Percentiles rank a stretch among this genome's conserved stretches.
Conservation (phyloP, 2,888 invertebrate genomes). For the Spilarctia lutea region DNA sequence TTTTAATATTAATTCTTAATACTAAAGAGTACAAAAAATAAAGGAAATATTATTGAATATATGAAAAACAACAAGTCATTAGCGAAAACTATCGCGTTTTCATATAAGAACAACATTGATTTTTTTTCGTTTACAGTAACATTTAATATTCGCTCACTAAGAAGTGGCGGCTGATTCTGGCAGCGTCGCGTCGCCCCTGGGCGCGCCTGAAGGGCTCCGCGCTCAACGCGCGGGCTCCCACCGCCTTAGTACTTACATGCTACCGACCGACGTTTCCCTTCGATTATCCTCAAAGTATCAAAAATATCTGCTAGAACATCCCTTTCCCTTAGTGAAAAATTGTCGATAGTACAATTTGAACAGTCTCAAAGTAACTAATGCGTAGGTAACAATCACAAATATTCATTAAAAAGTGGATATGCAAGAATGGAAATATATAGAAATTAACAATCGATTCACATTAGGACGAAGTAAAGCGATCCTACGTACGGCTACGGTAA, state of each 20-base stretch:
- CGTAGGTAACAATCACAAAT: constrained; percentile 85
- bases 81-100: constrained; percentile 82
- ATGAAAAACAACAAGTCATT: constrained; percentile 86
- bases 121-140: constrained; percentile 83
- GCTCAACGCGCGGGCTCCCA: constrained; percentile 15
- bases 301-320: constrained; percentile 86
- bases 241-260: constrained; percentile 48
- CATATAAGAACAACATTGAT: constrained; percentile 85
- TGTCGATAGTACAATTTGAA: constrained; percentile 83
- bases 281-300: constrained; percentile 85
- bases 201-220: constrained; percentile 20
- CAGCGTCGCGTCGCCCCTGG: constrained; percentile 38
- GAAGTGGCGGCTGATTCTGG: constrained; percentile 62
- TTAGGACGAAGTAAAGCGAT: constrained; percentile 79
- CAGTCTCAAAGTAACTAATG: constrained; percentile 86
- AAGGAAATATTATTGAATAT: constrained; percentile 86
- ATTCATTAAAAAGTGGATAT: constrained; percentile 79
- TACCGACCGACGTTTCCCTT: constrained; percentile 79
- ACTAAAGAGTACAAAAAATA: constrained; percentile 87
- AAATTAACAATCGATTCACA: constrained; percentile 76
- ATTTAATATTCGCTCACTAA: constrained; percentile 79
- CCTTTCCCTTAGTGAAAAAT: constrained; percentile 85
- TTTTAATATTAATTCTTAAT: constrained; percentile 84
- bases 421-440: constrained; percentile 75
- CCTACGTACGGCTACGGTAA: constrained; percentile 65